These are phyloP conservation scores for Teleiodes luculella DNA, from an alignment of 2,888 invertebrate species.

Conservation along the genomic window DNA sequence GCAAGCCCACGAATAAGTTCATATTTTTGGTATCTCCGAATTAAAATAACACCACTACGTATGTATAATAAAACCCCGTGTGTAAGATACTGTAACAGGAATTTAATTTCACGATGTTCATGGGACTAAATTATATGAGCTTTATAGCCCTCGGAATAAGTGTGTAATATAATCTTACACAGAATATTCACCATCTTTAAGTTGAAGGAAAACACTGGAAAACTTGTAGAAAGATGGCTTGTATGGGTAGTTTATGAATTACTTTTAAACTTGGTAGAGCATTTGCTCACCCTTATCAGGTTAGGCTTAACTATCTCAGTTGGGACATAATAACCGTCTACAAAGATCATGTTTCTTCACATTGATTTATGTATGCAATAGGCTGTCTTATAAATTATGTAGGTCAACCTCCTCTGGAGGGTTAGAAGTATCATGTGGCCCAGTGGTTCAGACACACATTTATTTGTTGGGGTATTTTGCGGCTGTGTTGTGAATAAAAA, in stretches of 20 bases:
- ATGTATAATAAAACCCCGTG: too few species aligned
- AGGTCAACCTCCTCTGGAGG: slow-evolving; percentile 8
- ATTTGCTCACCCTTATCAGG: too few species aligned
- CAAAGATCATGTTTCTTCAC: not conserved
- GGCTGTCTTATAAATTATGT: slow-evolving; percentile 14
- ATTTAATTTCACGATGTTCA: not conserved
- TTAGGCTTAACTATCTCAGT: not conserved
- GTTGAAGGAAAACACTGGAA: too few species aligned
- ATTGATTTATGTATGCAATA: slow-evolving; percentile 15
- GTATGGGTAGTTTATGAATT: too few species aligned
- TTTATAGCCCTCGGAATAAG: not conserved
- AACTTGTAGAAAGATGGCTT: too few species aligned
- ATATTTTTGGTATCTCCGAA: too few species aligned
- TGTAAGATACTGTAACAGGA: not conserved
- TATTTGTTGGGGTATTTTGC: not conserved
- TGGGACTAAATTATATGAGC: not conserved
- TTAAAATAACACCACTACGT: too few species aligned
- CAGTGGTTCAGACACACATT: not conserved
- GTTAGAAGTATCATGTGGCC: slow-evolving; percentile 5
- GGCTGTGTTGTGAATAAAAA: not conserved
- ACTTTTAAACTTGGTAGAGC: too few species aligned
- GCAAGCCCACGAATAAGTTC: too few species aligned
- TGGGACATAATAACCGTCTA: too few species aligned
- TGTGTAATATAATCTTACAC: too few species aligned
- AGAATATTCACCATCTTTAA: not conserved